These are phyloP conservation scores for Megamerina dolium DNA, from an alignment of 2,888 invertebrate species.

Conservation along the genomic window DNA sequence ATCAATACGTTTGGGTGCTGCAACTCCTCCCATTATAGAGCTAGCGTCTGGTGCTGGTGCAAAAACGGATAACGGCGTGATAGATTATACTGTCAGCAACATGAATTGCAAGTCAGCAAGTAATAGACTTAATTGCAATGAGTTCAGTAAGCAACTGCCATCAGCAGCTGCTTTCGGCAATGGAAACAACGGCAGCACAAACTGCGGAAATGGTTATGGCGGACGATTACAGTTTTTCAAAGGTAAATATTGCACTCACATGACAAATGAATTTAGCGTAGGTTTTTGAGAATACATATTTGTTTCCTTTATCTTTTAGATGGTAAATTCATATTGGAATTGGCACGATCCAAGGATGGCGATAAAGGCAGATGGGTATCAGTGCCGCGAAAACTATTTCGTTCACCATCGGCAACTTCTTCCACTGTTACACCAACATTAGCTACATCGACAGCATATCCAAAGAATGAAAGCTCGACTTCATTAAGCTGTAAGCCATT, in stretches of 20 bases:
- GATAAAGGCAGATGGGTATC: constrained; percentile 84
- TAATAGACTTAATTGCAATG: no score
- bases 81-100: constrained; percentile 34
- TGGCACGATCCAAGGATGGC: constrained; percentile 69
- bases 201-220: constrained; percentile 27
- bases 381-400: constrained; percentile 81
- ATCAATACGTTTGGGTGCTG: constrained; percentile 2
- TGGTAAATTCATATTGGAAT: constrained; percentile 84
- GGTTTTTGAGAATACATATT: neutral
- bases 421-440: constrained; percentile 54
- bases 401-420: constrained; percentile 66
- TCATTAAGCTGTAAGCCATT: constrained; percentile 71
- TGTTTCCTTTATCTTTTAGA: constrained; percentile 53
- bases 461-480: constrained; percentile 67
- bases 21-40: constrained; percentile 1
- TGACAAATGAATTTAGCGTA: neutral
- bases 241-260: constrained; percentile 30
- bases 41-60: constrained; percentile 8
- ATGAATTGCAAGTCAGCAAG: no score
- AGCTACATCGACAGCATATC: constrained; percentile 47
- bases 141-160: constrained; percentile 17
- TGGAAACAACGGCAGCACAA: constrained; percentile 17
- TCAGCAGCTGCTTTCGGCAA: constrained; percentile 17
- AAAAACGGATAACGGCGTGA: constrained; percentile 26
- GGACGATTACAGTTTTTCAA: constrained; percentile 50